phyloP scores from a whole-genome alignment of 2,797 vertebrate genomes.

The Oophaga sylvatica region DNA sequence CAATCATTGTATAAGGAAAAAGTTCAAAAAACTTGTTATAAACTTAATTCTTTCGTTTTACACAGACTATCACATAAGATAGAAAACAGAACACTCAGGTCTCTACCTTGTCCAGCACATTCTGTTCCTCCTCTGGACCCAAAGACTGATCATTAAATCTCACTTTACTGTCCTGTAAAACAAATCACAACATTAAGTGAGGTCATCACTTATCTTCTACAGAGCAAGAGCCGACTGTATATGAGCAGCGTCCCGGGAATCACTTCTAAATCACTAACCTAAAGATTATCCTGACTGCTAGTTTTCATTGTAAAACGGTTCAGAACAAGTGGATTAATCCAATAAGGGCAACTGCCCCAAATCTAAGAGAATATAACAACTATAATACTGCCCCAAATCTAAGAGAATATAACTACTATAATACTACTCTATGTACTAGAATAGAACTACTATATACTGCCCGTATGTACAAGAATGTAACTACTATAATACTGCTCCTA shows the following conservation, averaged over 20 bases:
- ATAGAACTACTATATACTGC: conserved; percentile 13
- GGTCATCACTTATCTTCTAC: not conserved
- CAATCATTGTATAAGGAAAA: too few species aligned
- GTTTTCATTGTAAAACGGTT: too few species aligned
- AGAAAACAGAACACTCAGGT: conserved; percentile 9
- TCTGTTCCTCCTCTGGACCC: conserved; percentile 60
- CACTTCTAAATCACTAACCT: not conserved
- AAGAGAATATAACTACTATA: conserved; percentile 3
- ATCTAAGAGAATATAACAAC: too few species aligned
- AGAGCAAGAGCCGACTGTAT: not conserved
- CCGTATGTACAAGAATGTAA: not conserved
- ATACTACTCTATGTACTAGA: not conserved
- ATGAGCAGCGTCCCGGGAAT: too few species aligned
- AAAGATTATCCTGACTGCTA: not conserved
- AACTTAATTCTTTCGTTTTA: not conserved
- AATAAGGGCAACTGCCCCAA: not conserved
- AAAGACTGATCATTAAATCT: conserved; percentile 56
- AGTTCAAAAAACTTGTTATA: too few species aligned
- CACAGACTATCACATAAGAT: not conserved
- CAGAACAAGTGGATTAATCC: too few species aligned
- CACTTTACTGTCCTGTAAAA: conserved; percentile 67
- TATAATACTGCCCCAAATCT: not conserved
- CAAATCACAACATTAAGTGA: not conserved
- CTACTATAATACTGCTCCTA: too few species aligned
- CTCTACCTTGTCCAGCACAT: conserved; percentile 66